Conservation (phyloP, 2,797 vertebrate species). For the Allobates femoralis region DNA sequence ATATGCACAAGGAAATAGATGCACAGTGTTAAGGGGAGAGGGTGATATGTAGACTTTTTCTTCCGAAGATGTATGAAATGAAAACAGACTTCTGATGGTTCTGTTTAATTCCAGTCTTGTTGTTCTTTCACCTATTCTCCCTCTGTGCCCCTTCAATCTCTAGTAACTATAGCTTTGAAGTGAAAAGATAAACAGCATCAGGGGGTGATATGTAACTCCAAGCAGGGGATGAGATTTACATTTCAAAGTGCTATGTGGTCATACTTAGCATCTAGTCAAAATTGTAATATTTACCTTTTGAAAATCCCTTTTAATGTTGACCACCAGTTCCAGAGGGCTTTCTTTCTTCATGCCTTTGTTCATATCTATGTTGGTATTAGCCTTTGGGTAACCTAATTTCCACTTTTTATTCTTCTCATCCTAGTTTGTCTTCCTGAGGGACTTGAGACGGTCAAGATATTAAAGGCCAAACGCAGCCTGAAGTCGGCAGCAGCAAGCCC, state of each 20-base stretch:
- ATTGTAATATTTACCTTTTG: constrained; percentile 73
- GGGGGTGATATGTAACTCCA: constrained; percentile 75
- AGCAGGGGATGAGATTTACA: constrained; percentile 74
- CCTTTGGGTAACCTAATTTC: constrained; percentile 74
- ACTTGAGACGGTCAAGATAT: constrained; percentile 66
- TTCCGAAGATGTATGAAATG: neutral
- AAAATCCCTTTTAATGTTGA: constrained; percentile 71
- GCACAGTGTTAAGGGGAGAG: too few relatives aligned
- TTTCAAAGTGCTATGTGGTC: constrained; percentile 79
- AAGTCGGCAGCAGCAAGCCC: constrained; percentile 63
- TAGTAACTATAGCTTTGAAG: constrained; percentile 81
- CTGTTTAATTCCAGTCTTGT: constrained; percentile 74
- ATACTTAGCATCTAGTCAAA: constrained; percentile 76
- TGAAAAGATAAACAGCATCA: constrained; percentile 79
- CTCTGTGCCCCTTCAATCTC: constrained; percentile 67
- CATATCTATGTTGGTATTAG: constrained; percentile 65
- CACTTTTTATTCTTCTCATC: constrained; percentile 72
- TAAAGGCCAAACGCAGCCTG: constrained; percentile 65
- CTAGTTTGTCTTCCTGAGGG: constrained; percentile 72
- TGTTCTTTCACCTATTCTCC: constrained; percentile 61
- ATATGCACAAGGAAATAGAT: neutral
- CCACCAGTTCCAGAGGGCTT: constrained; percentile 67
- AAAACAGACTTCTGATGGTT: neutral
- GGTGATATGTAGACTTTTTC: neutral
- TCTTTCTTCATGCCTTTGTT: constrained; percentile 64